These are phyloP conservation scores for Andrena chrysosceles DNA, from an alignment of 2,888 invertebrate genomes.

Conservation along the genomic window DNA sequence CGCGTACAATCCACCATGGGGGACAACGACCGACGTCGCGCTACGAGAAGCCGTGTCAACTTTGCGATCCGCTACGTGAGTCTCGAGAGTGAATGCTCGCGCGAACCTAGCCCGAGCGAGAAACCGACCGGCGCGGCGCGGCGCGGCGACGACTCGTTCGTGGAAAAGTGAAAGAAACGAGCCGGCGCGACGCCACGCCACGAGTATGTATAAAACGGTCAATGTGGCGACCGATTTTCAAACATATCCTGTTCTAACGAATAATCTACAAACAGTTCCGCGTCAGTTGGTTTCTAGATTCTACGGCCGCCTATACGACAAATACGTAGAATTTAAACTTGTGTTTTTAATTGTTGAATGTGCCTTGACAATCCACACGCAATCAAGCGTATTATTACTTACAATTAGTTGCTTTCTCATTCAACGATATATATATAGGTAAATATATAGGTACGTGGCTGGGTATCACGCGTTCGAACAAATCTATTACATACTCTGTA, in stretches of 20 bases:
- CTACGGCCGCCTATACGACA: no score
- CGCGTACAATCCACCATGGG: constrained; percentile 69
- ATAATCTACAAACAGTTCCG: neutral
- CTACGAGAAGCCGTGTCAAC: constrained; percentile 70
- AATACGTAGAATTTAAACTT: no score
- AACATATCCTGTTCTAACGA: neutral
- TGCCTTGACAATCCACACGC: no score
- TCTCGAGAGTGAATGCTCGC: constrained; percentile 79
- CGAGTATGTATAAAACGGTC: neutral
- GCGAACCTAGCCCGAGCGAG: constrained; percentile 5
- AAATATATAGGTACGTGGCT: no score
- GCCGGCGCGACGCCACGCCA: neutral
- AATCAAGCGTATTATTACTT: no score
- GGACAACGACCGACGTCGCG: constrained; percentile 68
- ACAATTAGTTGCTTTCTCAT: no score
- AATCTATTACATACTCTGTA: no score
- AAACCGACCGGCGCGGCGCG: neutral
- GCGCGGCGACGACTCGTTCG: neutral
- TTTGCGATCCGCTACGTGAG: constrained; percentile 77
- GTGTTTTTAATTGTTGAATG: no score
- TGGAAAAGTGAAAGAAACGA: constrained; percentile 30
- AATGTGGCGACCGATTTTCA: neutral
- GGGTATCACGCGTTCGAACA: no score
- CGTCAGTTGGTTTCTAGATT: no score
- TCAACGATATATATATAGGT: no score